Evolutionary conservation across 2,113 vertebrate genomes (phyloP).

Genomic region (Aegotheles bennettii): DNA sequence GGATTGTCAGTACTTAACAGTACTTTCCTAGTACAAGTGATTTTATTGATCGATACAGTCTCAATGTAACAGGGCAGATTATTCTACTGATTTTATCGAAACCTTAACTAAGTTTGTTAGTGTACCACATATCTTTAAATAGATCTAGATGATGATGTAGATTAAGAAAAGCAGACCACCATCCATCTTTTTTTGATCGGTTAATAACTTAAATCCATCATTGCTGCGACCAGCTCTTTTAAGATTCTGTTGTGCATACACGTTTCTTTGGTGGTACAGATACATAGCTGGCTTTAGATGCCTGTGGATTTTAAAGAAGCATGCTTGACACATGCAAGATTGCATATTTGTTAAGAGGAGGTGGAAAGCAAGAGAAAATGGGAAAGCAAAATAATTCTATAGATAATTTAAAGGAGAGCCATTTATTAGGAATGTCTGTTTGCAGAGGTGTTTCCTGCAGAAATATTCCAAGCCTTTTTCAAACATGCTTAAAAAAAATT

Average conservation of each 20-base stretch:
- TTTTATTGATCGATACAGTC: constrained; percentile 94
- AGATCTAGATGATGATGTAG: constrained; percentile 99
- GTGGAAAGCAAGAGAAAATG: neutral
- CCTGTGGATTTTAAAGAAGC: constrained; percentile 31
- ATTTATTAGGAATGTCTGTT: neutral
- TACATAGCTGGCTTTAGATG: constrained; percentile 14
- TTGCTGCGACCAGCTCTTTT: constrained; percentile 76
- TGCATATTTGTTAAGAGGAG: neutral
- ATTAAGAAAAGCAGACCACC: constrained; percentile 90
- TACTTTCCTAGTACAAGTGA: constrained; percentile 89
- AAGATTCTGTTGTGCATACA: constrained; percentile 71
- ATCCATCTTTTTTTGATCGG: constrained; percentile 99
- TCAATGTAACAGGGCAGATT: constrained; percentile 84
- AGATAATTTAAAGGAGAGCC: neutral
- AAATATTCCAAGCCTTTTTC: neutral
- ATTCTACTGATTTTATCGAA: constrained; percentile 95
- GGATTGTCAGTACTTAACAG: constrained; percentile 91
- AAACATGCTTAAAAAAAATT: neutral
- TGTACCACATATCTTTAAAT: constrained; percentile 93
- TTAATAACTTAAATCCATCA: constrained; percentile 99
- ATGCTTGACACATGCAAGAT: neutral
- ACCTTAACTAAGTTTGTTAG: constrained; percentile 99
- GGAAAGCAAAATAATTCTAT: neutral
- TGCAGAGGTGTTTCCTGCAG: neutral
- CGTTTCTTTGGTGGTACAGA: constrained; percentile 63